Evolutionary conservation across 2,888 invertebrate species (phyloP).

Genomic region (Anoplius nigerrimus): DNA sequence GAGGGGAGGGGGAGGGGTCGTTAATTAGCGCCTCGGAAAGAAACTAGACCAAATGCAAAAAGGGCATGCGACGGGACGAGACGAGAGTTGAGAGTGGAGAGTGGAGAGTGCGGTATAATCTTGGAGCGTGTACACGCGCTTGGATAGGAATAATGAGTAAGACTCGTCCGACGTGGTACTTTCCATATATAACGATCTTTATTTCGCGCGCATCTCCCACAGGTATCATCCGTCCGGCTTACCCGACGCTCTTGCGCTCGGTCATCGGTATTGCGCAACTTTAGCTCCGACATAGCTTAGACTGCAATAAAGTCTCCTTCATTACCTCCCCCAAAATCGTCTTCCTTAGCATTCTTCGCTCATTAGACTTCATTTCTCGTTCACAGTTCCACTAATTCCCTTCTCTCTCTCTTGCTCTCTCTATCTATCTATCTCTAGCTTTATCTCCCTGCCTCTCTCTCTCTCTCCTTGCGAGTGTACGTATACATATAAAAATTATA

Average conservation of each 20-base stretch:
- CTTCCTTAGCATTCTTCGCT: slow-evolving; percentile 9
- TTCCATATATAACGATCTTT: slow-evolving; percentile 51
- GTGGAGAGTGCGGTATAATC: too few relatives aligned
- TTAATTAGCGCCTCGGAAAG: too few relatives aligned
- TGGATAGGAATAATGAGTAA: background rate
- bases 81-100: too few relatives aligned
- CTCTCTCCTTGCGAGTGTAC: slow-evolving; percentile 25
- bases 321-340: slow-evolving; percentile 41
- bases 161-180: slow-evolving; percentile 33
- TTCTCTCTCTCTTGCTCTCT: slow-evolving; percentile 36
- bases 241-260: slow-evolving; percentile 40
- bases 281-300: slow-evolving; percentile 32
- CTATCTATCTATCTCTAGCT: slow-evolving; percentile 21
- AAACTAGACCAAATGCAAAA: too few relatives aligned
- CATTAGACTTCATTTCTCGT: background rate
- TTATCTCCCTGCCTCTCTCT: slow-evolving; percentile 11
- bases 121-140: too few relatives aligned
- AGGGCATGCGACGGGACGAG: too few relatives aligned
- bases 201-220: slow-evolving; percentile 39
- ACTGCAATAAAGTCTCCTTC: slow-evolving; percentile 28
- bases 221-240: too few relatives aligned
- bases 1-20: too few relatives aligned
- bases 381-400: too few relatives aligned
- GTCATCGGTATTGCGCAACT: slow-evolving; percentile 46
- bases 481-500: slow-evolving; percentile 55